phyloP scores from a whole-genome alignment of 2,888 invertebrate genomes.

The Pheosia tremula region DNA sequence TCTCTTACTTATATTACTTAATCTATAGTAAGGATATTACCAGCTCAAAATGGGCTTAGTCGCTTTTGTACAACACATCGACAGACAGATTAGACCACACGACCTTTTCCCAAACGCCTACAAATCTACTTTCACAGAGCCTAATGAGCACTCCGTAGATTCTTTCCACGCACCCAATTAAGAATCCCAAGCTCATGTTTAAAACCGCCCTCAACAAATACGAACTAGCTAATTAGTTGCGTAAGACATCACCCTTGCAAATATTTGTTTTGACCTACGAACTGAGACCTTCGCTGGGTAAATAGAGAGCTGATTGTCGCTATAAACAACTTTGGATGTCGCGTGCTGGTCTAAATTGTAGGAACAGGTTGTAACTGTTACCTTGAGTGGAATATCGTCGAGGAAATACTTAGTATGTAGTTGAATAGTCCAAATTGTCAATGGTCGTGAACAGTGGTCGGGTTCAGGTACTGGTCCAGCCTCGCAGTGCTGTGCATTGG shows the following conservation, averaged over 20 bases:
- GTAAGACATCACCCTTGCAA: slow-evolving; percentile 33
- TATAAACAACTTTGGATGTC: background rate
- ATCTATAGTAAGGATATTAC: no score
- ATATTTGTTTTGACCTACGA: slow-evolving; percentile 32
- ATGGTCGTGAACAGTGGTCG: no score
- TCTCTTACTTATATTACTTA: no score
- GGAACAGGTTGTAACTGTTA: no score
- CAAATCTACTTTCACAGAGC: background rate
- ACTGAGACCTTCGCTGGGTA: slow-evolving; percentile 16
- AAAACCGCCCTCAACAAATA: slow-evolving; percentile 36
- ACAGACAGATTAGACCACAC: background rate
- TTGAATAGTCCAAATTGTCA: no score
- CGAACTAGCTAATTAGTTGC: slow-evolving; percentile 31
- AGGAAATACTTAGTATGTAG: no score
- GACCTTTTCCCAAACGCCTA: background rate
- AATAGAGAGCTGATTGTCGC: slow-evolving; percentile 23
- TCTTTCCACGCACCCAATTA: slow-evolving; percentile 7
- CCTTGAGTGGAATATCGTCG: no score
- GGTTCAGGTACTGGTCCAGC: no score
- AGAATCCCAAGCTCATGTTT: background rate
- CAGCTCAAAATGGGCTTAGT: no score
- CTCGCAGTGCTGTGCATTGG: no score
- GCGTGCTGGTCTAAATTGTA: slow-evolving; percentile 9
- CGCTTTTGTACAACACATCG: background rate
- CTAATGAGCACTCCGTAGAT: background rate